Base-by-base conservation (phyloP, 2,797 vertebrate species). In the Fundulus diaphanus region DNA sequence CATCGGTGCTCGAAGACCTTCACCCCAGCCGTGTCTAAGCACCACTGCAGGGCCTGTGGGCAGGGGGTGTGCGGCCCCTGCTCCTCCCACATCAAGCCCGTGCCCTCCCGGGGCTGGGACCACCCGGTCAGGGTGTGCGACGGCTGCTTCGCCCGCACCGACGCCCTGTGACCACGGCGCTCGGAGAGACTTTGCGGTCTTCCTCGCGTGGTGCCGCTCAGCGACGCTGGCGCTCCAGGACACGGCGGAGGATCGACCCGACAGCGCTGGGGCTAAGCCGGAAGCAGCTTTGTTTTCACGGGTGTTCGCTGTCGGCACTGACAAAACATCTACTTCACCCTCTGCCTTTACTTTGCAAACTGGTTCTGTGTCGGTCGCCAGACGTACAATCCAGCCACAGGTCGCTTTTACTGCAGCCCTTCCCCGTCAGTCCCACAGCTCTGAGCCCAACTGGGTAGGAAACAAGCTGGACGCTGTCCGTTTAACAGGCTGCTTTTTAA, bases 1-100 rank as follows among this genome's bases (percentile, higher is more conserved):
- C 90, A 95, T 77, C 85, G 90, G 70, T 97, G 96, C 85, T 79
- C 82, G 33, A 95, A 92, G 80, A 33, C 71, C 44, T 96, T 97
- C 82, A 95, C 91, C 0, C 35, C 92, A 0, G 82, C 76, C 37
- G 93, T 95, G 90, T 93, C 95, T 57, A 96, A 96, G 87, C 96
- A 97, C 87, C 96, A 97, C 93, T 97, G 96, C 89, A 90, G 96
- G 77, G 95, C 95, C 1, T 97, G 96, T 3, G 96, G 96, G 0
- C 92, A 96, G 88, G 96, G 96, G 0, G 94, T 96, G 86, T 97
- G 96, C 5, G 91, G 92, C 0, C 72, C 63, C 72, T 97, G 96
- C 90, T 96, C 96, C 56, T 80, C 89, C 1, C 91, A 92, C 78
- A 84, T 56, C 87, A 93, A 91, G 7, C 80, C 95, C 0, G 96